A percentile compares a stretch with the other conserved stretches of the same genome.
phyloP scores from a whole-genome alignment of 2,113 vertebrate species.

The Boulengeromyrus knoepffleri region DNA sequence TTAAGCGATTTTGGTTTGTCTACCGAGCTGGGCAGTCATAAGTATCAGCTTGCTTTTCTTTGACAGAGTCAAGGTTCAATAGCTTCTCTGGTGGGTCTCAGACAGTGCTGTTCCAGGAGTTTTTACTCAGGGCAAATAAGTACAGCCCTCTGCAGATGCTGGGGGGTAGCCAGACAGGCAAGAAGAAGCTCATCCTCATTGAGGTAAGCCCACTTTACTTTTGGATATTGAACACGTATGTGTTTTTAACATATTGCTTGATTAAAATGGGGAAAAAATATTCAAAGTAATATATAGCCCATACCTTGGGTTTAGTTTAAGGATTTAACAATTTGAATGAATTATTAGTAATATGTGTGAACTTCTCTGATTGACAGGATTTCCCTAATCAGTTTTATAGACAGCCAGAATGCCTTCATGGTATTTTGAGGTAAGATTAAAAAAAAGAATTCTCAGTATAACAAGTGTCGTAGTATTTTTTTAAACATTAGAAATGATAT shows the following conservation, averaged over 20 bases:
- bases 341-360: background rate
- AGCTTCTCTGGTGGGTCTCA: constrained; percentile 67
- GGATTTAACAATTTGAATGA: background rate
- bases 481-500: background rate
- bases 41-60: background rate
- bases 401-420: constrained; percentile 74
- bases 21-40: background rate
- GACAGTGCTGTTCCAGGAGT: constrained; percentile 75
- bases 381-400: constrained; percentile 92
- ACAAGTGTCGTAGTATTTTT: background rate
- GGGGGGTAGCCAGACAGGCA: constrained; percentile 58
- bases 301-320: background rate
- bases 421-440: constrained; percentile 74
- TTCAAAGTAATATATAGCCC: background rate
- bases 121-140: constrained; percentile 86
- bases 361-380: constrained; percentile 60
- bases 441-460: background rate
- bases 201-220: constrained; percentile 63
- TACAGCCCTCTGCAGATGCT: constrained; percentile 83
- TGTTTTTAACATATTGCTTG: background rate
- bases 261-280: background rate
- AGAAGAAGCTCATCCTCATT: constrained; percentile 79
- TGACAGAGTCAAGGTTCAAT: constrained; percentile 62
- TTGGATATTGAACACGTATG: background rate
- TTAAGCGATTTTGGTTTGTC: background rate